phyloP scores from a whole-genome alignment of 2,797 vertebrate species.

The Heliangelus exortis region DNA sequence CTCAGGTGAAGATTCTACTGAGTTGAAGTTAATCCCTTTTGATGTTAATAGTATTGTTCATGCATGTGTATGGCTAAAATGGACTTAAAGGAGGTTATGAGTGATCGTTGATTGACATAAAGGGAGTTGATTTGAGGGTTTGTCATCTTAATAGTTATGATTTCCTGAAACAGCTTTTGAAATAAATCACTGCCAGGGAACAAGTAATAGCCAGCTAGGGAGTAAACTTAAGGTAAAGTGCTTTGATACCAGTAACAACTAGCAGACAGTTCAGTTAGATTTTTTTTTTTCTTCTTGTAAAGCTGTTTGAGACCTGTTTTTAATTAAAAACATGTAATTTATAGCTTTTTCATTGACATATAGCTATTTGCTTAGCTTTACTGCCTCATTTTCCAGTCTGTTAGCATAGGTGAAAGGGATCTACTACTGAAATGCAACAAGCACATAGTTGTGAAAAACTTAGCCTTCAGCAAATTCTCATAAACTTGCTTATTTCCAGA shows the following conservation, averaged over 20 bases:
- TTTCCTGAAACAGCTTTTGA: background rate
- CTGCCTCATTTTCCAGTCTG: background rate
- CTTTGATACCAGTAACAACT: background rate
- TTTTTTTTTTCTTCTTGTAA: background rate
- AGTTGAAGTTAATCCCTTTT: constrained; percentile 10
- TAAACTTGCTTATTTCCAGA: background rate
- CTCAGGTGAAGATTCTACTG: background rate
- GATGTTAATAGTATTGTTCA: background rate
- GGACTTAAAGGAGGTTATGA: background rate
- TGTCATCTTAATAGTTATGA: background rate
- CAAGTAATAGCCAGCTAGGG: background rate
- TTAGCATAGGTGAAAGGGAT: background rate
- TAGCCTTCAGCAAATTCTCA: background rate
- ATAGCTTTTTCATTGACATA: background rate
- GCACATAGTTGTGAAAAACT: fast-evolving
- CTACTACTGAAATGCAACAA: background rate
- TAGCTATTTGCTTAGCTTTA: background rate
- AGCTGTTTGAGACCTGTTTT: background rate
- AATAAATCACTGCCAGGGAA: background rate
- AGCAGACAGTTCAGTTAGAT: background rate
- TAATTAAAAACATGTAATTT: background rate
- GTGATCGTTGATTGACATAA: background rate
- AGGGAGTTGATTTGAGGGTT: background rate
- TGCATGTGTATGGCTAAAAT: background rate
- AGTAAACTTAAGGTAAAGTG: background rate